These are phyloP conservation scores for Diorhabda sublineata DNA, from an alignment of 1,140 invertebrate species.

Conservation along the genomic window DNA sequence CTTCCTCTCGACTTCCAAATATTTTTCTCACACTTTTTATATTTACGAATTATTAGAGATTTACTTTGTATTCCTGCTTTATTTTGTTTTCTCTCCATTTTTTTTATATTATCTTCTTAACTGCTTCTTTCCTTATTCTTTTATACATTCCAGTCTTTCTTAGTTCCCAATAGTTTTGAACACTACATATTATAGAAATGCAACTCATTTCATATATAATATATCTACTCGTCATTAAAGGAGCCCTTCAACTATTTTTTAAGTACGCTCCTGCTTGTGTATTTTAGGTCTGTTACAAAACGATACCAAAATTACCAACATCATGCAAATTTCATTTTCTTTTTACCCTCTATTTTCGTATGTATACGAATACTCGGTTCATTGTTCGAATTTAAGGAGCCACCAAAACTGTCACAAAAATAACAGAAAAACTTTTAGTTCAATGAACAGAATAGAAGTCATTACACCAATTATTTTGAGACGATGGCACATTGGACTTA, in stretches of 20 bases:
- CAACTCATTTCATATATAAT: too few species aligned
- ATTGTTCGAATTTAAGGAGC: constrained; percentile 2
- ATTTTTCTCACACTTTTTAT: too few species aligned
- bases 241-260: not conserved
- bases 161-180: too few species aligned
- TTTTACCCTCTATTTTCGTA: constrained; percentile 1
- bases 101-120: too few species aligned
- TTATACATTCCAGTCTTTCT: too few species aligned
- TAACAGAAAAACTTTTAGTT: constrained; percentile 3
- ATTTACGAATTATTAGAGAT: too few species aligned
- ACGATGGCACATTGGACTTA: not conserved
- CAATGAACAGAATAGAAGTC: constrained; percentile 2
- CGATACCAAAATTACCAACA: not conserved
- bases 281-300: constrained; percentile 3
- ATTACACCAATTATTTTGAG: not conserved
- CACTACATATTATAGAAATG: too few species aligned
- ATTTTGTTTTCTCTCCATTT: too few species aligned
- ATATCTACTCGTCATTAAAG: too few species aligned
- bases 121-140: too few species aligned
- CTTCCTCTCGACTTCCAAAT: too few species aligned
- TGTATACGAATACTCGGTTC: not conserved
- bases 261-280: not conserved
- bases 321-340: constrained; percentile 3
- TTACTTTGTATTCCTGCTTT: too few species aligned
- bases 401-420: constrained; percentile 2